Evolutionary conservation across 1,140 invertebrate species (phyloP).

Genomic region (Neodiprion virginianus): DNA sequence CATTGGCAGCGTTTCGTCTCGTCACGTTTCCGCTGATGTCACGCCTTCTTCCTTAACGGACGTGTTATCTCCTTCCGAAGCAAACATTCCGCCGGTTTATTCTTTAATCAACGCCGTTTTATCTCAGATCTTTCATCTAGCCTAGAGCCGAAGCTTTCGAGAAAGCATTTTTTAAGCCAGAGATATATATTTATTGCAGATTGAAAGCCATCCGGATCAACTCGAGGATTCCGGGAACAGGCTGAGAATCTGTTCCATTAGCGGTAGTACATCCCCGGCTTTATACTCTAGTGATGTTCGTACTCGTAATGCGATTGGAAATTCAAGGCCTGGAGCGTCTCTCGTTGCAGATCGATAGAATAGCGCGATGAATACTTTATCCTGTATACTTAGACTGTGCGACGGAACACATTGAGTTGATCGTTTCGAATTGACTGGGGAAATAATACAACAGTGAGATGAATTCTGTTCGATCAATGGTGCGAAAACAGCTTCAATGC

Average conservation of each 20-base stretch:
- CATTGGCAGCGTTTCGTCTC: too few relatives aligned
- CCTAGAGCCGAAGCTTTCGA: background rate
- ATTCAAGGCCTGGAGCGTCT: conserved; percentile 1
- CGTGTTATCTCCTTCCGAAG: background rate
- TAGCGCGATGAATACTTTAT: too few relatives aligned
- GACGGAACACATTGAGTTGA: too few relatives aligned
- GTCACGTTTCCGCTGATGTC: too few relatives aligned
- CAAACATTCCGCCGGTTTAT: background rate
- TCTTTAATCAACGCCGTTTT: background rate
- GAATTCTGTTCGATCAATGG: too few relatives aligned
- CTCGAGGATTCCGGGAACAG: background rate
- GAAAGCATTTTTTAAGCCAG: too few relatives aligned
- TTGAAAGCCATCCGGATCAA: background rate
- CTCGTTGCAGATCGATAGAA: background rate
- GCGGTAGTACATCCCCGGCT: too few relatives aligned
- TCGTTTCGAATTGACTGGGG: too few relatives aligned
- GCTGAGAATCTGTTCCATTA: background rate
- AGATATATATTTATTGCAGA: background rate
- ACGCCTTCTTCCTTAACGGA: background rate
- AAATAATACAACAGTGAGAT: too few relatives aligned
- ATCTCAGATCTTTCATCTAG: background rate
- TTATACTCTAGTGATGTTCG: background rate
- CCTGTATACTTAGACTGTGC: too few relatives aligned
- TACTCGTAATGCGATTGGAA: conserved; percentile 2
- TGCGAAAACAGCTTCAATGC: too few relatives aligned